phyloP scores from a whole-genome alignment of 1,140 invertebrate genomes.

The Zaprionus lachaisei region DNA sequence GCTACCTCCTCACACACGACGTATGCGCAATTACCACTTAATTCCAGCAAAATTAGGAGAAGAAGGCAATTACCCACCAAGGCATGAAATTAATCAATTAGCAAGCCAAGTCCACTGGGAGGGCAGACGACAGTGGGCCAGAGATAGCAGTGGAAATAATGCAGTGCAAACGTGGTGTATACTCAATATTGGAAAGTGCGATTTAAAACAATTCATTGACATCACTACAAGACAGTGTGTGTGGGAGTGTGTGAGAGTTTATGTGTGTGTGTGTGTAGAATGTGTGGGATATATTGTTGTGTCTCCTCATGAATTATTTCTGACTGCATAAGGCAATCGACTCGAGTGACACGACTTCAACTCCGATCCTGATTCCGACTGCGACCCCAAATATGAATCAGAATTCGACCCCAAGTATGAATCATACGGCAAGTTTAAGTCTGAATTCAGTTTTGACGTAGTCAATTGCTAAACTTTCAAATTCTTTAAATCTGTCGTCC shows the following conservation, averaged over 20 bases:
- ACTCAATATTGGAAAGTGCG: slow-evolving; percentile 8
- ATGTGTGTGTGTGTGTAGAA: neutral
- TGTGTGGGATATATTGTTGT: neutral
- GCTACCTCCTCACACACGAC: slow-evolving; percentile 7
- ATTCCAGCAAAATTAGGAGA: slow-evolving; percentile 14
- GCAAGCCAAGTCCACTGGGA: too few relatives aligned
- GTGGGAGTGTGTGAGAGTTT: neutral
- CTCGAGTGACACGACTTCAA: neutral
- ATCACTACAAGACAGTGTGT: neutral
- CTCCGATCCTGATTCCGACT: neutral
- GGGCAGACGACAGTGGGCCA: too few relatives aligned
- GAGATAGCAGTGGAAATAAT: too few relatives aligned
- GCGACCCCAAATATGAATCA: neutral
- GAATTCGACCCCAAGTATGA: neutral
- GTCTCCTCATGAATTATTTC: slow-evolving; percentile 19
- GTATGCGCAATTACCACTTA: slow-evolving; percentile 24
- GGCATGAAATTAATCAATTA: slow-evolving; percentile 33
- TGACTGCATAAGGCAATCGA: slow-evolving; percentile 12
- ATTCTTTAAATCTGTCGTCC: slow-evolving; percentile 4
- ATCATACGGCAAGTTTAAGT: too few relatives aligned
- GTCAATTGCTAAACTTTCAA: slow-evolving; percentile 13
- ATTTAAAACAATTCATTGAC: slow-evolving; percentile 39
- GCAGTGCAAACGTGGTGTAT: slow-evolving; percentile 23
- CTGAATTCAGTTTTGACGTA: neutral
- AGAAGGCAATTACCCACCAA: slow-evolving; percentile 21